These are phyloP conservation scores for Mergus octosetaceus DNA, from an alignment of 2,797 vertebrate genomes.

Conservation along the genomic window DNA sequence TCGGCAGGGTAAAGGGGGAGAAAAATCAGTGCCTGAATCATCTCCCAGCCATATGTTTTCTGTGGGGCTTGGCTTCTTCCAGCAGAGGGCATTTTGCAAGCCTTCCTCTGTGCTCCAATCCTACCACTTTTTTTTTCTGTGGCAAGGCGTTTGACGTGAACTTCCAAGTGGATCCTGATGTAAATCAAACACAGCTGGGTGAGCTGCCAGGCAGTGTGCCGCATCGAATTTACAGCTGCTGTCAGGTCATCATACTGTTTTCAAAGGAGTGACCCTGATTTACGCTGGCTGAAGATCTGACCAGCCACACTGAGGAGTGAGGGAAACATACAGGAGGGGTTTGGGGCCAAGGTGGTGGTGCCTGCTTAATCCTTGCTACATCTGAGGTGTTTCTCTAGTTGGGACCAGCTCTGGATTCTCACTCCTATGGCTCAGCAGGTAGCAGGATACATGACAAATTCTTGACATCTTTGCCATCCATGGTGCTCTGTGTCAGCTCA, in stretches of 20 bases:
- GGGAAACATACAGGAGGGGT: background rate
- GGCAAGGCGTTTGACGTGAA: background rate
- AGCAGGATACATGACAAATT: background rate
- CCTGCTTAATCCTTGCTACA: background rate
- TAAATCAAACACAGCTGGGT: slow-evolving; percentile 29
- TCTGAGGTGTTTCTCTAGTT: background rate
- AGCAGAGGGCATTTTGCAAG: slow-evolving; percentile 29
- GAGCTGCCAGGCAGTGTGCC: fast-evolving
- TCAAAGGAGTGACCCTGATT: background rate
- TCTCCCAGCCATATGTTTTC: background rate
- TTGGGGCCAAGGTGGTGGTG: fast-evolving
- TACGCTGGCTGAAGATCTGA: background rate
- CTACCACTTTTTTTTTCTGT: background rate
- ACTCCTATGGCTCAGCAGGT: background rate
- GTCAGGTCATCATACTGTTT: background rate
- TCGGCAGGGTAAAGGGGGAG: background rate
- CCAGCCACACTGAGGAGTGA: background rate
- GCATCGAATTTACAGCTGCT: background rate
- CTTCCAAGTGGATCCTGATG: slow-evolving; percentile 28
- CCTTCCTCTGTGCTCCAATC: fast-evolving
- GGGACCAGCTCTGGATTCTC: background rate
- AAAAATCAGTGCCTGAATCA: background rate
- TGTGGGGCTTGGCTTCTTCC: background rate
- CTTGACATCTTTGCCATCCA: background rate
- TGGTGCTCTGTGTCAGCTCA: background rate